Percentiles rank a stretch among this genome's conserved stretches.
phyloP scores from a whole-genome alignment of 2,888 invertebrate genomes.

The Smittia sp. region DNA sequence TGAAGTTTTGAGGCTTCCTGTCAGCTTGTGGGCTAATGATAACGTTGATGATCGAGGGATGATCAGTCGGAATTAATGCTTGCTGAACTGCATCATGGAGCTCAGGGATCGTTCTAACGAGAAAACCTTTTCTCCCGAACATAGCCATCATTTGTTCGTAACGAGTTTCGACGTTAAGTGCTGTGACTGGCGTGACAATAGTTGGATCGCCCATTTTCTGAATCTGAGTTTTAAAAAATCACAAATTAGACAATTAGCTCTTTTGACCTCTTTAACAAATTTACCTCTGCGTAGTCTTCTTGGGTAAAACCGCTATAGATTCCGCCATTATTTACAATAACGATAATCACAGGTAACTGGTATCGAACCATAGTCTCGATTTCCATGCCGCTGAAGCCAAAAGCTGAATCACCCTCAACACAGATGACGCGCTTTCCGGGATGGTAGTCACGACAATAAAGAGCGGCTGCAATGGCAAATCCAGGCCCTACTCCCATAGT shows the following conservation, averaged over 20 bases:
- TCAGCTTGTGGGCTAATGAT: constrained; percentile 84
- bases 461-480: constrained; percentile 87
- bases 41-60: constrained; percentile 86
- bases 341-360: constrained; percentile 82
- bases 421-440: constrained; percentile 84
- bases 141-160: constrained; percentile 90
- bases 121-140: constrained; percentile 77
- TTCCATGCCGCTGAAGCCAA: constrained; percentile 98
- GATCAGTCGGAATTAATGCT: constrained; percentile 66
- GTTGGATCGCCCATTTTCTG: constrained; percentile 69
- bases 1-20: constrained; percentile 86
- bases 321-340: constrained; percentile 94
- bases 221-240: no score
- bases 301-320: constrained; percentile 85
- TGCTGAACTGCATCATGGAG: constrained; percentile 67
- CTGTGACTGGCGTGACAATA: constrained; percentile 77
- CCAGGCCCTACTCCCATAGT: constrained; percentile 93
- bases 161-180: constrained; percentile 71
- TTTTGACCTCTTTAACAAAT: no score
- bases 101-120: constrained; percentile 75
- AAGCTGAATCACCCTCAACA: constrained; percentile 95
- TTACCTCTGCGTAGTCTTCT: constrained; percentile 69
- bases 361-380: constrained; percentile 95
- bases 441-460: constrained; percentile 79
- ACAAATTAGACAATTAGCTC: no score